phyloP scores from a whole-genome alignment of 2,797 vertebrate genomes.

The Dendrocincla tyrannina region DNA sequence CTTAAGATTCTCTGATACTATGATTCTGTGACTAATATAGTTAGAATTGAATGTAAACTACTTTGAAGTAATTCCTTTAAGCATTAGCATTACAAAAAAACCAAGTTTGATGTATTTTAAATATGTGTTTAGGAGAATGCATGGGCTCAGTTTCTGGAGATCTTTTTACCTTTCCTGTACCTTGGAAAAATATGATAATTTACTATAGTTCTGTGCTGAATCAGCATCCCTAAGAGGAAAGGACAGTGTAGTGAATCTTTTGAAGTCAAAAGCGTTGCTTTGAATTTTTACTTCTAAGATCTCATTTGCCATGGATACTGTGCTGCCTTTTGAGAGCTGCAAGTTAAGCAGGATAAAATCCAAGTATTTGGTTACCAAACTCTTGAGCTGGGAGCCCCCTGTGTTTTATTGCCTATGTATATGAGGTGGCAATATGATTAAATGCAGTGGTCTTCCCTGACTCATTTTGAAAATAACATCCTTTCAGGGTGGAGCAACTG shows the following conservation, averaged over 20 bases:
- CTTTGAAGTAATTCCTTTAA: not conserved
- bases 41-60: not conserved
- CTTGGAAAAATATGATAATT: not conserved
- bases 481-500: not conserved
- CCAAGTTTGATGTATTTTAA: not conserved
- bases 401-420: not conserved
- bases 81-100: not conserved
- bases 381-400: not conserved
- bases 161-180: not conserved
- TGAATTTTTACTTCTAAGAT: not conserved
- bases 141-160: not conserved
- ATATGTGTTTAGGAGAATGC: not conserved
- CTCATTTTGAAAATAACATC: not conserved
- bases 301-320: not conserved
- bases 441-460: not conserved
- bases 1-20: not conserved
- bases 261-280: not conserved
- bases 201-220: not conserved
- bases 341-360: not conserved
- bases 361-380: not conserved
- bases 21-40: not conserved
- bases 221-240: not conserved
- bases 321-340: not conserved
- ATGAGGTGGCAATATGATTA: not conserved
- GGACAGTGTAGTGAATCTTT: not conserved